Evolutionary conservation across 2,797 vertebrate species (phyloP).

Genomic region (Serranus cabrilla): DNA sequence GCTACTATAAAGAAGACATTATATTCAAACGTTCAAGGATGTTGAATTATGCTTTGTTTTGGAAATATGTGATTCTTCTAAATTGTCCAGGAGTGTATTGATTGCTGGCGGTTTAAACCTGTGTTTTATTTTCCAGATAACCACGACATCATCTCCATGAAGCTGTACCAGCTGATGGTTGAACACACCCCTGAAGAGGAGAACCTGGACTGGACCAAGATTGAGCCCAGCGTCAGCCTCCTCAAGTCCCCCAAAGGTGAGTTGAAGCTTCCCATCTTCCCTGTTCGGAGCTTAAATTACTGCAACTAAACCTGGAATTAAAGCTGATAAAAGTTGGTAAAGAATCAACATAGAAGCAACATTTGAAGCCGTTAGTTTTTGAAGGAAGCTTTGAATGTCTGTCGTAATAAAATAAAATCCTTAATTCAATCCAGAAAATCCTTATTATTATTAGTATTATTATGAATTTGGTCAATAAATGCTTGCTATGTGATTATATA

Average conservation of each 20-base stretch:
- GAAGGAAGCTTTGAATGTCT: too few relatives aligned
- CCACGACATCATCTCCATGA: slow-evolving; percentile 98
- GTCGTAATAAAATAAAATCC: too few relatives aligned
- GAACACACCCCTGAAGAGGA: slow-evolving; percentile 95
- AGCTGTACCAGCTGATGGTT: slow-evolving; percentile 98
- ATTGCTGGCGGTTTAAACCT: not conserved
- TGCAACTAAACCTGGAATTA: too few relatives aligned
- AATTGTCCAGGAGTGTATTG: not conserved
- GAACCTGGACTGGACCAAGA: slow-evolving; percentile 96
- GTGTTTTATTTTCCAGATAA: slow-evolving; percentile 87
- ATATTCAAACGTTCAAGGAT: too few relatives aligned
- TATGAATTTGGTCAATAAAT: too few relatives aligned
- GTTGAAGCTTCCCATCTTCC: not conserved
- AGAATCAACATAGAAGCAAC: too few relatives aligned
- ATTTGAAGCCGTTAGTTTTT: too few relatives aligned
- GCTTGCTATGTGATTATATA: too few relatives aligned
- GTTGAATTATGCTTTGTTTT: not conserved
- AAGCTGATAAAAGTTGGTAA: too few relatives aligned
- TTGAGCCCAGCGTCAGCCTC: slow-evolving; percentile 95
- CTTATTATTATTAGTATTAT: too few relatives aligned
- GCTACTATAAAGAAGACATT: not conserved
- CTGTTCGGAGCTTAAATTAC: too few relatives aligned
- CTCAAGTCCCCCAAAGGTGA: slow-evolving; percentile 97
- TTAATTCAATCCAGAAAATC: too few relatives aligned
- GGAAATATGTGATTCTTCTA: not conserved